Evolutionary conservation across 2,888 invertebrate species (phyloP), one percentile per base, ranked within the genome.

Genomic region (Gymnosoma rotundatum): DNA sequence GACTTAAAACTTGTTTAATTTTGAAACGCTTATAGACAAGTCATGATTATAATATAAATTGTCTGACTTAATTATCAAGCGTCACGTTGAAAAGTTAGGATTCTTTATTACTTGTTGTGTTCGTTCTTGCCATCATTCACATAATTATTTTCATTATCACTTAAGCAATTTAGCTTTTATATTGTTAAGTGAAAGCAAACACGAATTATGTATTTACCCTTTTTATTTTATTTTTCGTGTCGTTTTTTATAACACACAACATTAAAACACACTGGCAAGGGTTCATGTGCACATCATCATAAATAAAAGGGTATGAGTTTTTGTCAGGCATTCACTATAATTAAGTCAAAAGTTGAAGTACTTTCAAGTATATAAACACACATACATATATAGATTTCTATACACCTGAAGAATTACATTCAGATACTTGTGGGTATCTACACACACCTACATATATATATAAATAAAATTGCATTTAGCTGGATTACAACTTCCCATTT

Each of bases 331-430:
- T 83, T 75, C 61, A 79, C 79, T 75, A 83, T 83, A 83, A 83
- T 75, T 72, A 75, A 83, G 78, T 78, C 73, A 83, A 83, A 78
- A 78, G 83, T 78, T 83, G 74, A 78, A 79, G 67, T 78, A 69
- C 56, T 70, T 74, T 20, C 21, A n/a, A n/a, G 12, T 64, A 48
- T 48, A 58, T 16, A 56, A 3, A 64, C 1, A 42, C 1, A 42
- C 54, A 54, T 9, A 61, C n/a, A 38, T 21, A 10, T 0, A 16
- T 16, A 56, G 8, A 5, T 16, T n/a, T 54, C 9, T 21, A 56
- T 25, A 42, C n/a, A 42, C 54, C 18, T 52, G 18, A 18, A 52
- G 12, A 10, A 42, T 12, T 42, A 42, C 12, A 12, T 8, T 42
- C 1, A 42, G 42, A 3, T 42, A 12, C 42, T 42, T 42, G 32